A percentile compares a stretch with the other conserved stretches of the same genome.
Evolutionary conservation across 1,140 invertebrate genomes (phyloP).

Genomic region (Pseudachorutes palmiensis): DNA sequence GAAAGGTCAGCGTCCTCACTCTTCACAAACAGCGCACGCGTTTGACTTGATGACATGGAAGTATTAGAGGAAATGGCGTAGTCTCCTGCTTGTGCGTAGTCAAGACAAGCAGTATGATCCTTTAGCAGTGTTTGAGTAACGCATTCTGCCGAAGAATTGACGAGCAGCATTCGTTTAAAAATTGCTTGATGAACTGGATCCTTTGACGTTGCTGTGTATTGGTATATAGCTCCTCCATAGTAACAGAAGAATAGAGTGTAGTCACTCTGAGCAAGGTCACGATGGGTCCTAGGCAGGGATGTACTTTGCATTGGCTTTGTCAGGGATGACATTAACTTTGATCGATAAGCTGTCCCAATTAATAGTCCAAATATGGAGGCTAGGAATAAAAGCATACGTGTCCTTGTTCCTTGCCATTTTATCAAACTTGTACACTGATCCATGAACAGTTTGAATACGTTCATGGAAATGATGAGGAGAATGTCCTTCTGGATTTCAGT

Average conservation of each 20-base stretch:
- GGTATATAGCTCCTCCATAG: background rate
- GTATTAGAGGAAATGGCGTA: background rate
- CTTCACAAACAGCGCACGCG: background rate
- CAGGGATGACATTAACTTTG: background rate
- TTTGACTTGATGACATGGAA: background rate
- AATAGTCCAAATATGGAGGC: background rate
- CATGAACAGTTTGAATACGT: background rate
- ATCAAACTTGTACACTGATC: background rate
- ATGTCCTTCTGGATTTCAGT: background rate
- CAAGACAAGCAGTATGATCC: background rate
- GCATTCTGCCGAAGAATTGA: background rate
- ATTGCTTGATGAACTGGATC: background rate
- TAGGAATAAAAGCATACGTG: background rate
- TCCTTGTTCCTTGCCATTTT: background rate
- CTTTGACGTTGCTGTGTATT: background rate
- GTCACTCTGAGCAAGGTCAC: background rate
- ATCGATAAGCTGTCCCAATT: background rate
- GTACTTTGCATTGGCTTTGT: background rate
- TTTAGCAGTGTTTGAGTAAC: background rate
- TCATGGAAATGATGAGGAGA: background rate
- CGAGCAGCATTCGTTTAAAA: background rate
- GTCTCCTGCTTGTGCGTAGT: background rate
- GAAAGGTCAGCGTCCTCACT: background rate
- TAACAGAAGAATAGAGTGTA: background rate
- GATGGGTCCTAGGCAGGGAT: background rate